Evolutionary conservation across 2,113 vertebrate species (phyloP).

Genomic region (Junco hyemalis): DNA sequence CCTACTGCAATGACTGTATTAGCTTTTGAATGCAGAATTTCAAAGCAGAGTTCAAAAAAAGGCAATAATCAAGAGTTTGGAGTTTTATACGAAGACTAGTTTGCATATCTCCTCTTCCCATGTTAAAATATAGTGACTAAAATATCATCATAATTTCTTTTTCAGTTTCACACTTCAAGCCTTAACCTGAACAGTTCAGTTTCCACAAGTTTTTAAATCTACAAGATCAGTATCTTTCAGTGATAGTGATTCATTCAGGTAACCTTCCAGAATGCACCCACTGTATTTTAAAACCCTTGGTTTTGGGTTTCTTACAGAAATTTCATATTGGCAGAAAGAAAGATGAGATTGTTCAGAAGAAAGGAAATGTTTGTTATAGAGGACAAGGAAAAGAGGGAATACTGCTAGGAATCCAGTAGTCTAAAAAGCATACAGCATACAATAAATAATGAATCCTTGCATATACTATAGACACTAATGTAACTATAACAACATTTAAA

Average conservation of each 20-base stretch:
- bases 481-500: neutral
- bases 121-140: neutral
- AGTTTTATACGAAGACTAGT: neutral
- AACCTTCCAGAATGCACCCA: neutral
- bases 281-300: neutral
- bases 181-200: neutral
- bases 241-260: neutral
- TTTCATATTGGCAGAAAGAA: neutral
- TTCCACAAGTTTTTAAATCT: neutral
- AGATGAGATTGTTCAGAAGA: neutral
- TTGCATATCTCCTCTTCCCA: neutral
- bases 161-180: neutral
- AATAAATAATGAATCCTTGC: neutral
- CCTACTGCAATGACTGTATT: neutral
- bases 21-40: neutral
- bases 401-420: neutral
- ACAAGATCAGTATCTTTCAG: neutral
- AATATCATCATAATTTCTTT: neutral
- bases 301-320: neutral
- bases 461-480: neutral
- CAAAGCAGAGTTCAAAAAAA: neutral
- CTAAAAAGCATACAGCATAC: neutral
- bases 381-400: neutral
- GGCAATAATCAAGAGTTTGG: neutral
- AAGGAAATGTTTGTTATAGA: neutral